A percentile compares a stretch with the other conserved stretches of the same genome.
phyloP scores from a whole-genome alignment of 2,797 vertebrate genomes.

The Coluber constrictor region DNA sequence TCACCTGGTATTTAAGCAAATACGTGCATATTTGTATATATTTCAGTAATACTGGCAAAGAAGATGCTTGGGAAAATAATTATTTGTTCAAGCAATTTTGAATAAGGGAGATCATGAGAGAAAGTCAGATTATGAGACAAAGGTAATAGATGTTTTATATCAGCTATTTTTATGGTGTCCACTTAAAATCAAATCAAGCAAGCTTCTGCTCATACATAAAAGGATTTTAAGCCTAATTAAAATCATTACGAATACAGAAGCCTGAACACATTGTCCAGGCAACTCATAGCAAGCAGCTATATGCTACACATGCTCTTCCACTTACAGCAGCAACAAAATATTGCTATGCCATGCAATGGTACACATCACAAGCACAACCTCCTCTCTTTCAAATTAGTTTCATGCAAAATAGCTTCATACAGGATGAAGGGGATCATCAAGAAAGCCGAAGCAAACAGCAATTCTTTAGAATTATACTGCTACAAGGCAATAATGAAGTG shows the following conservation, averaged over 20 bases:
- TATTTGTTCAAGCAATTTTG: background rate
- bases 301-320: background rate
- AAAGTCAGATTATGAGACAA: background rate
- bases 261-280: background rate
- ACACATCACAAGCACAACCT: background rate
- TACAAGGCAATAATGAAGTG: background rate
- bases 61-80: background rate
- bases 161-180: background rate
- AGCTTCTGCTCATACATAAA: background rate
- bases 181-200: background rate
- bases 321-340: background rate
- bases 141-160: background rate
- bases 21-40: background rate
- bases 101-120: background rate
- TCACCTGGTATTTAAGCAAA: background rate
- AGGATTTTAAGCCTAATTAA: background rate
- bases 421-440: background rate
- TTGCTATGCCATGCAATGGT: background rate
- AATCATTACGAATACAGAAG: background rate
- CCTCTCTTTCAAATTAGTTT: background rate
- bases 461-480: background rate
- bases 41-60: background rate
- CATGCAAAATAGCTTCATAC: conserved; percentile 21
- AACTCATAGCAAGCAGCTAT: background rate
- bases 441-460: background rate